Base-by-base conservation (phyloP, 2,113 vertebrate genomes). In the Grantiella picta region DNA sequence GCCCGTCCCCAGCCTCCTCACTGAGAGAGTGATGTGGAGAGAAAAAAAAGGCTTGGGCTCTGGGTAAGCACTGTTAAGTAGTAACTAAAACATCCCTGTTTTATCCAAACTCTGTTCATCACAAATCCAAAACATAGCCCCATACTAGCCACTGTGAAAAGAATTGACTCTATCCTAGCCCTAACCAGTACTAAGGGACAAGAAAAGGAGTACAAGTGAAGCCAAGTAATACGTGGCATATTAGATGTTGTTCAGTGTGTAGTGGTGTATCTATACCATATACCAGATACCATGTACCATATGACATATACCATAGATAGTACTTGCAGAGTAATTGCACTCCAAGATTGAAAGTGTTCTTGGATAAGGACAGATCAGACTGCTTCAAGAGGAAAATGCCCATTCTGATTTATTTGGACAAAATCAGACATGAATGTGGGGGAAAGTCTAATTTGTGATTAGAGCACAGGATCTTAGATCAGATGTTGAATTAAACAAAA, bases 31-130 rank as follows among this genome's bases (percentile, higher is more conserved):
- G 25, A 18, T n/a, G 10, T 47, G 66, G 66, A 21, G n/a, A 66
- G 29, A 18, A 66, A 38, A 38, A 70, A 40, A 53, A 59, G 11
- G 15, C 59, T 38, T 72, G 49, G 35, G 31, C 16, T 80, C 21
- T 53, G 52, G 52, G 25, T 35, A 59, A 53, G 15, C 45, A 5
- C 18, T 47, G 36, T 10, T 60, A 52, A 21, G 29, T 44, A 33
- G 3, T 35, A 31, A 31, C 0, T 0, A 38, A 79, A 45, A 28
- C 18, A 35, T 47, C 25, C 33, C 52, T 31, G 25, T 35, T 50
- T 47, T 80, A 36, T 28, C 12, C 36, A 42, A 52, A 35, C 29
- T 57, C 5, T 40, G n/a, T 59, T 56, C 6, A 29, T 59, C 60
- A 61, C 31, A 73, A 49, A 49, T 73, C 35, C 29, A 49, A 33